phyloP scores from a whole-genome alignment of 2,113 vertebrate genomes.

The Bubalus kerabau region DNA sequence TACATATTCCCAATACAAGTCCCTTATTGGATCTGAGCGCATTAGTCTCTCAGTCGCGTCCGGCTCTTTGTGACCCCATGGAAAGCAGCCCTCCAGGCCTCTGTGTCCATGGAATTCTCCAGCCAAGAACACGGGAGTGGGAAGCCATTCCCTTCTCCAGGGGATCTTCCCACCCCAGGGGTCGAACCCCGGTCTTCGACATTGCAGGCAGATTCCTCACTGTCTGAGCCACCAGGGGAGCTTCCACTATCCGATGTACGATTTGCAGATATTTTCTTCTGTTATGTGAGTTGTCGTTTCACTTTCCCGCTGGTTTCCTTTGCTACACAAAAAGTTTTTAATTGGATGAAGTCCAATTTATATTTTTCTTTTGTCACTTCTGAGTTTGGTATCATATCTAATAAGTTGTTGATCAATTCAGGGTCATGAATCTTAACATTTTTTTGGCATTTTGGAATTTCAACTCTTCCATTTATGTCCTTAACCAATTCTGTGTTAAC shows the following conservation, averaged over 20 bases:
- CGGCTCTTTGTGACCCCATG: rapidly evolving
- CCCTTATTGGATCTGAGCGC: not conserved
- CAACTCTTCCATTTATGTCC: not conserved
- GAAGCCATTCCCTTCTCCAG: not conserved
- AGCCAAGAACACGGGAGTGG: not conserved
- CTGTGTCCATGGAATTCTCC: not conserved
- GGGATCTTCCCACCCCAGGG: not conserved
- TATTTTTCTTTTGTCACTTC: not conserved
- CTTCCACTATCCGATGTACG: rapidly evolving
- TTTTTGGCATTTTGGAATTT: not conserved
- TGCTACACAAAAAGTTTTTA: not conserved
- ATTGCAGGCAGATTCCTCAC: not conserved
- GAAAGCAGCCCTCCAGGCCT: not conserved
- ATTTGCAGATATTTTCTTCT: not conserved
- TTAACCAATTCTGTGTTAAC: not conserved
- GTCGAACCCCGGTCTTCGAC: not conserved
- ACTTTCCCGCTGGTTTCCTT: not conserved
- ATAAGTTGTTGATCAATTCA: not conserved
- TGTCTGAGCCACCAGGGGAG: not conserved
- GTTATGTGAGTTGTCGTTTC: not conserved
- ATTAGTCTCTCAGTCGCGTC: rapidly evolving
- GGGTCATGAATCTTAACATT: not conserved
- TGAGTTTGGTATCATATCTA: not conserved
- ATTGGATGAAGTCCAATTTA: not conserved
- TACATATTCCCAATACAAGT: too few relatives aligned